A percentile compares a stretch with the other conserved stretches of the same genome.
Conservation (phyloP, 2,888 invertebrate genomes). For the Drosophila pseudotalamancana region DNA sequence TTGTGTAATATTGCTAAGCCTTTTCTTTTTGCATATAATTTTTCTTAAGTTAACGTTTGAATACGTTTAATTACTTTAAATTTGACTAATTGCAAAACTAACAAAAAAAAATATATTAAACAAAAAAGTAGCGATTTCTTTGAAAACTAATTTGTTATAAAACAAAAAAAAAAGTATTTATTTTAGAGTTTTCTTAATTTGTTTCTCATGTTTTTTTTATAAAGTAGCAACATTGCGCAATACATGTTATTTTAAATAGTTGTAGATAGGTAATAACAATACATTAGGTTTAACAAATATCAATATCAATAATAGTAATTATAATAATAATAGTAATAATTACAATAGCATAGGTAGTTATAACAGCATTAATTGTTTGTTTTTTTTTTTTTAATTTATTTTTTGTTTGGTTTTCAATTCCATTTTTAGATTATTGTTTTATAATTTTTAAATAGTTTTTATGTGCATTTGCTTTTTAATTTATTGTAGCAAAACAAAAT, state of each 20-base stretch:
- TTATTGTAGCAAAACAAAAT: conserved; percentile 49
- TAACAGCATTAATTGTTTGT: conserved; percentile 58
- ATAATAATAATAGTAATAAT: conserved; percentile 49
- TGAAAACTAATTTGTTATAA: conserved; percentile 1
- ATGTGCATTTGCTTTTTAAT: conserved; percentile 17
- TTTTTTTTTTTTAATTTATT: conserved; percentile 16
- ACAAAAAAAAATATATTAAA: conserved; percentile 8
- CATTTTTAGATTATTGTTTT: conserved; percentile 36
- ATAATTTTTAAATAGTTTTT: conserved; percentile 17
- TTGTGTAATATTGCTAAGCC: conserved; percentile 39
- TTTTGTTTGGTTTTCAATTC: conserved; percentile 46
- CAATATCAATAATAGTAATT: conserved; percentile 68
- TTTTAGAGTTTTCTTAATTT: conserved; percentile 3
- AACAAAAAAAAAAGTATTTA: conserved; percentile 10
- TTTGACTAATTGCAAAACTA: conserved; percentile 22
- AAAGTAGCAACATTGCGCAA: conserved; percentile 44
- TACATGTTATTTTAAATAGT: conserved; percentile 50
- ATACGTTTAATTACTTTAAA: conserved; percentile 45
- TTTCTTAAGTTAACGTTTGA: conserved; percentile 35
- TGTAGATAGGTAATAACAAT: conserved; percentile 69
- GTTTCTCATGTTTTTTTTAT: conserved; percentile 21
- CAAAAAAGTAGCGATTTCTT: neutral
- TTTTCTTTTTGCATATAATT: conserved; percentile 23
- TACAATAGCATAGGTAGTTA: conserved; percentile 52
- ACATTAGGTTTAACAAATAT: conserved; percentile 78